Evolutionary conservation across 1,140 invertebrate species (phyloP), one percentile per base, ranked within the genome.

Genomic region (Diprion similis): DNA sequence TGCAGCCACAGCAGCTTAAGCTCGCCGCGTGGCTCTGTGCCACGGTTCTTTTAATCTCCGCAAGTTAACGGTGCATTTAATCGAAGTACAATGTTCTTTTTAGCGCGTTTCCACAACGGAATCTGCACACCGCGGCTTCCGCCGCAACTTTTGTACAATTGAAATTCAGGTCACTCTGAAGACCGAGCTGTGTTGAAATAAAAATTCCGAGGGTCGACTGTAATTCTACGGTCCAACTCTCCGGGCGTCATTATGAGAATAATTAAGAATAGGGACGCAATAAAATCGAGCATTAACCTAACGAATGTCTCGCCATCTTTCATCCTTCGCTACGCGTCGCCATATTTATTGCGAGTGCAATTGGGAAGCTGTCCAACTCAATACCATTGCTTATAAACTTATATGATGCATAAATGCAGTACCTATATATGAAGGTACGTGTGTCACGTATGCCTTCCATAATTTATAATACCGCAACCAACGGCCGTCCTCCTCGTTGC

Each of bases 241-340:
- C 75, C 73, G 65, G 77, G 78, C 77, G 82, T 86, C 83, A 84
- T 87, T 87, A 86, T 84, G 78, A 74, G 66, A 75, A 83, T 80
- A 83, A 87, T 88, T 88, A 86, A 87, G 87, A 87, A 82, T 84
- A 79, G 69, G 79, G 77, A 77, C 76, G 83, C 81, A 86, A 87
- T 86, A 87, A 88, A 87, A 86, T 86, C 78, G 78, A 78, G 80
- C 83, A 81, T 84, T 84, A 84, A 86, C 76, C 78, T 85, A 83
- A 87, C 84, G 84, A 87, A 86, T 84, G 80, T 78, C 80, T 72
- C 72, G 75, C 75, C 71, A 76, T 82, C 76, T 78, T 76, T 85
- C 82, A 83, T 84, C 80, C 78, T 77, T 72, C 71, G 71, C 71
- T 59, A 59, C 51, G 66, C 69, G 47, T n/a, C 37, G 18, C 66